phyloP scores from a whole-genome alignment of 2,888 invertebrate genomes.

The Salpingus planirostris region DNA sequence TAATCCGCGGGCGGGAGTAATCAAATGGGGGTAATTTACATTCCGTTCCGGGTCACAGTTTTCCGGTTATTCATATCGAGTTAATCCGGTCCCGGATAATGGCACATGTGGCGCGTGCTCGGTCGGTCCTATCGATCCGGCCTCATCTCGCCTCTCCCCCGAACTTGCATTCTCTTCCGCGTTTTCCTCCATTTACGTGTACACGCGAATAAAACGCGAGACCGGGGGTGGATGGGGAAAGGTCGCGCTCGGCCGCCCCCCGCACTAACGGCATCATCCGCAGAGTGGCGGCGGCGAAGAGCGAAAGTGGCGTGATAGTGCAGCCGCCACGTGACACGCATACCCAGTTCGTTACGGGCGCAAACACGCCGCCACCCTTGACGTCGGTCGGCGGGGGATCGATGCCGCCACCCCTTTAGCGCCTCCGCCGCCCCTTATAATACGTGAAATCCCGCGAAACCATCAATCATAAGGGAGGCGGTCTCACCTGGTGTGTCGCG shows the following conservation, averaged over 20 bases:
- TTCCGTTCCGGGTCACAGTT: conserved; percentile 26
- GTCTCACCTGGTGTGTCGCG: too few relatives aligned
- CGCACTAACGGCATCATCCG: conserved; percentile 13
- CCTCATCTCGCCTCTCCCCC: too few relatives aligned
- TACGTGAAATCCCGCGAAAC: too few relatives aligned
- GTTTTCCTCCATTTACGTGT: too few relatives aligned
- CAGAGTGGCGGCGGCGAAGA: conserved; percentile 15
- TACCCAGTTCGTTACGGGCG: conserved; percentile 25
- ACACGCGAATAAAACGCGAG: too few relatives aligned
- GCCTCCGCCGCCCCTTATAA: too few relatives aligned
- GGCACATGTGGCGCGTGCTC: conserved; percentile 27
- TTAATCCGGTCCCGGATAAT: conserved; percentile 24
- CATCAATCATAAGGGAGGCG: too few relatives aligned
- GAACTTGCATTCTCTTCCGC: too few relatives aligned
- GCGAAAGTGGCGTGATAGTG: conserved; percentile 24
- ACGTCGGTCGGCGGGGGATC: too few relatives aligned
- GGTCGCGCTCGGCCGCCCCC: conserved; percentile 5
- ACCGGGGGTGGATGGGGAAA: too few relatives aligned
- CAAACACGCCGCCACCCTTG: conserved; percentile 13
- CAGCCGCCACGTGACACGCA: conserved; percentile 24
- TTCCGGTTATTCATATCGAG: conserved; percentile 26
- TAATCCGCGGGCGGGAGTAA: conserved; percentile 22
- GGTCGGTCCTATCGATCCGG: conserved; percentile 22
- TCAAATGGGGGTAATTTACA: conserved; percentile 25
- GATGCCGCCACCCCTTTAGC: too few relatives aligned